Base-by-base conservation (phyloP, 2,888 invertebrate genomes). In the Mellilla xanthometata region DNA sequence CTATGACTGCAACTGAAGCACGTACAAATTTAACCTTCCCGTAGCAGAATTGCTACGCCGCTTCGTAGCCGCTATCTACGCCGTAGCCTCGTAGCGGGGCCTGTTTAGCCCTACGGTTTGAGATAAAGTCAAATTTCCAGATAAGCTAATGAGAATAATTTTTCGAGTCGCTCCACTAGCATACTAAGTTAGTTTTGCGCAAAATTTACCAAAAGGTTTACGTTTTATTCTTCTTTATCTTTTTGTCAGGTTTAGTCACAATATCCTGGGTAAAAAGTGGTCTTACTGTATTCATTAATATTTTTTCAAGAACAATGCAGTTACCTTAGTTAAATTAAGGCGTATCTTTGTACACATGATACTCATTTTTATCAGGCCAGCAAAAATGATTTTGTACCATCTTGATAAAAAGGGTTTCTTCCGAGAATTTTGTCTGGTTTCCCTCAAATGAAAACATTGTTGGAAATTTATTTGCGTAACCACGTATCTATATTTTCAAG, bases 121-220 rank as follows among this genome's bases (percentile, higher is more conserved):
- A 76, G 81, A 83, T 83, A 83, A 84, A 80, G 49, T 58, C 62
- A 65, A 72, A 74, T 74, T 81, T 62, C 55, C 58, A 78, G 85
- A 84, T 84, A 82, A 73, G 73, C 71, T 78, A 81, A 83, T 81
- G 81, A 76, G 76, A 65, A 72, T 72, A 73, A 79, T 73, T 81
- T 81, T 75, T 66, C 67, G 61, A 32, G 57, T 52, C 54, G 49
- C 56, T 63, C 56, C 60, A 68, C 67, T 68, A 64, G 76, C 70
- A 76, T 80, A 70, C 59, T 66, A 68, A 73, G 59, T 58, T 63
- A 41, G 47, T 48, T 38, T 48, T n/a, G 15, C 28, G 19, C 12
- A 12, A 36, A 38, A 32, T 54, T 43, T 39, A 9, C 30, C 31
- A 34, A 23, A 33, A 45, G 34, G 22, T 45, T 11, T 31, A 32